These are phyloP conservation scores for Cordilura impudica DNA, from an alignment of 2,888 invertebrate species.

Conservation along the genomic window DNA sequence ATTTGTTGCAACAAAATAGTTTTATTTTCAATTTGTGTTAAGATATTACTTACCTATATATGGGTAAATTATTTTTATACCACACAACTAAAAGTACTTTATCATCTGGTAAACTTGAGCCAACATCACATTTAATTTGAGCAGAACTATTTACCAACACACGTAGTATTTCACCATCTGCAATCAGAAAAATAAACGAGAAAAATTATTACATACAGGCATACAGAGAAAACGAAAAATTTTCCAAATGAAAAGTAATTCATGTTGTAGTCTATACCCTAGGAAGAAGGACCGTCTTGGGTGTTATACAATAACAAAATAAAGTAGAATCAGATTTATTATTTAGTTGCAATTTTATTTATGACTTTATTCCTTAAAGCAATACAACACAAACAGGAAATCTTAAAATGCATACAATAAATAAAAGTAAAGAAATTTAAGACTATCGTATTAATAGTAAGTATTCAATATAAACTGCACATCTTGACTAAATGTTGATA, in stretches of 20 bases:
- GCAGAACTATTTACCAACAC: slow-evolving; percentile 86
- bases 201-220: slow-evolving; percentile 3
- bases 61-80: slow-evolving; percentile 93
- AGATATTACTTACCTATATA: slow-evolving; percentile 86
- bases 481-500: too few relatives aligned
- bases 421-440: not conserved
- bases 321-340: slow-evolving; percentile 52
- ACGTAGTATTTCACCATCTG: slow-evolving; percentile 78
- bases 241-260: slow-evolving; percentile 37
- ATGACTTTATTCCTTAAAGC: slow-evolving; percentile 61
- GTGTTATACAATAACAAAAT: not conserved
- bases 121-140: slow-evolving; percentile 91
- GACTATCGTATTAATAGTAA: too few relatives aligned
- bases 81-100: slow-evolving; percentile 91
- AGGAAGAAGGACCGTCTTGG: not conserved
- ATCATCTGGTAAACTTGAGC: slow-evolving; percentile 87
- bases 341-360: slow-evolving; percentile 63
- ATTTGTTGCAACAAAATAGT: too few relatives aligned
- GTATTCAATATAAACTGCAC: too few relatives aligned
- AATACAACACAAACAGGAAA: slow-evolving; percentile 33
- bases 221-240: slow-evolving; percentile 17
- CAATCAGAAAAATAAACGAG: slow-evolving; percentile 57
- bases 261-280: slow-evolving; percentile 26
- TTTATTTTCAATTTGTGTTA: too few relatives aligned
- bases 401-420: slow-evolving; percentile 7